phyloP scores from a whole-genome alignment of 2,797 vertebrate genomes.

The Notolabrus celidotus region DNA sequence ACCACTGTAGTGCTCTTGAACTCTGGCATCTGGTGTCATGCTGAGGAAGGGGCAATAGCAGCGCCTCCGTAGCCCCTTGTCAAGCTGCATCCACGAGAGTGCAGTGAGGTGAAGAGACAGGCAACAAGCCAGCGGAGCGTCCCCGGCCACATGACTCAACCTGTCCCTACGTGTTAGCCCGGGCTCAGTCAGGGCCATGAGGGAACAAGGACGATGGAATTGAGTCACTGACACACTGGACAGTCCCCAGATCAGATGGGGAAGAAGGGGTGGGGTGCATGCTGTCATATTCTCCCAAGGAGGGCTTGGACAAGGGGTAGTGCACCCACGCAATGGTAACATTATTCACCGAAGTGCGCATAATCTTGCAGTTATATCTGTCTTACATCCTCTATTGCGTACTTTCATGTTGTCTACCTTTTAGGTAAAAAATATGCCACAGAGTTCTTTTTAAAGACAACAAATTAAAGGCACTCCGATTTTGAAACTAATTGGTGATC shows the following conservation, averaged over 20 bases:
- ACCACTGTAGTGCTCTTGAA: constrained; percentile 62
- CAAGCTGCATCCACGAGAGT: constrained; percentile 69
- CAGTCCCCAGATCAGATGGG: constrained; percentile 60
- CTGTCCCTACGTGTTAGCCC: constrained; percentile 79
- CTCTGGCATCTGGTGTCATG: constrained; percentile 70
- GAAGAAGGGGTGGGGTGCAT: constrained; percentile 19
- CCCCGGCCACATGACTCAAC: constrained; percentile 79
- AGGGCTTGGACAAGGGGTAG: constrained; percentile 12
- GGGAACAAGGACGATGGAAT: constrained; percentile 70
- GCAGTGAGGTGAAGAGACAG: constrained; percentile 80
- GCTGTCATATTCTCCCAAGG: constrained; percentile 50
- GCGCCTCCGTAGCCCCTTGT: constrained; percentile 68
- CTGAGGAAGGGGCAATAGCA: constrained; percentile 59
- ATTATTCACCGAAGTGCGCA: constrained; percentile 15
- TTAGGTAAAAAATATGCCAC: background rate
- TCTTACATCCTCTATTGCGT: background rate
- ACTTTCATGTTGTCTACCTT: background rate
- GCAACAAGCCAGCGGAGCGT: constrained; percentile 79
- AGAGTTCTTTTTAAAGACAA: background rate
- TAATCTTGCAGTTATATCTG: constrained; percentile 21
- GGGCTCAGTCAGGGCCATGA: constrained; percentile 72
- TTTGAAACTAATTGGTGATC: too few species aligned
- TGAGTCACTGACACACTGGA: constrained; percentile 81
- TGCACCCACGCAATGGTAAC: constrained; percentile 12
- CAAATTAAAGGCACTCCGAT: background rate